phyloP scores from a whole-genome alignment of 2,888 invertebrate species.

The Aphidius colemani region DNA sequence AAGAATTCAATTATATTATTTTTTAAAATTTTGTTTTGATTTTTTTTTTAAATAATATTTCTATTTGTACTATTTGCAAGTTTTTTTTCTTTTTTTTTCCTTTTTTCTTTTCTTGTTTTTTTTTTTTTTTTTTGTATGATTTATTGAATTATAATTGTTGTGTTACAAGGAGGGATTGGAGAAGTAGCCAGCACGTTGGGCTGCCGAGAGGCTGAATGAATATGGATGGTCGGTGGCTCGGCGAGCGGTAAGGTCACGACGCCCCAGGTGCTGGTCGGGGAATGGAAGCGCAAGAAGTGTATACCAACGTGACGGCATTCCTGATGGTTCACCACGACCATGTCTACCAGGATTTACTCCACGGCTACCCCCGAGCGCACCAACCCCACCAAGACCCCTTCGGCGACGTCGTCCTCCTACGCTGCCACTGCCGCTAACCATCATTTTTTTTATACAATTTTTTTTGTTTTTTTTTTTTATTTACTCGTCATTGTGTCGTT shows the following conservation, averaged over 20 bases:
- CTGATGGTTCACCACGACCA: constrained; percentile 58
- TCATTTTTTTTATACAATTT: constrained; percentile 40
- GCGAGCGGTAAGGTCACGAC: constrained; percentile 72
- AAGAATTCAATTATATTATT: constrained; percentile 34
- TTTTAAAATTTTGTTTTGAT: constrained; percentile 24
- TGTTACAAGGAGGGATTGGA: constrained; percentile 70
- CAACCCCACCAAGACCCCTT: constrained; percentile 56
- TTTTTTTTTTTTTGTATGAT: constrained; percentile 5
- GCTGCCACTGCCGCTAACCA: constrained; percentile 56
- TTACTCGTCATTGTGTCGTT: too few species aligned
- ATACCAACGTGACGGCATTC: constrained; percentile 84
- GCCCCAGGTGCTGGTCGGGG: constrained; percentile 89
- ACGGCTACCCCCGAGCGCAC: constrained; percentile 56
- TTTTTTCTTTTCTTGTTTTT: constrained; percentile 5
- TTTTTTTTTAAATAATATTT: too few species aligned
- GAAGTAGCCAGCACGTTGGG: constrained; percentile 84
- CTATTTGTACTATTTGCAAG: too few species aligned
- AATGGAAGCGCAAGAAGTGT: constrained; percentile 89
- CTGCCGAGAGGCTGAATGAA: constrained; percentile 71
- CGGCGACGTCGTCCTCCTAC: constrained; percentile 56
- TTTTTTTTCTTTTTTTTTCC: constrained; percentile 12
- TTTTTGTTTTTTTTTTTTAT: constrained; percentile 39
- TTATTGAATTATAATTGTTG: constrained; percentile 2
- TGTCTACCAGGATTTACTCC: constrained; percentile 49
- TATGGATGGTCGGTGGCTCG: constrained; percentile 67